Conservation (phyloP, 2,888 invertebrate species). For the Cheilosia scutellata region DNA sequence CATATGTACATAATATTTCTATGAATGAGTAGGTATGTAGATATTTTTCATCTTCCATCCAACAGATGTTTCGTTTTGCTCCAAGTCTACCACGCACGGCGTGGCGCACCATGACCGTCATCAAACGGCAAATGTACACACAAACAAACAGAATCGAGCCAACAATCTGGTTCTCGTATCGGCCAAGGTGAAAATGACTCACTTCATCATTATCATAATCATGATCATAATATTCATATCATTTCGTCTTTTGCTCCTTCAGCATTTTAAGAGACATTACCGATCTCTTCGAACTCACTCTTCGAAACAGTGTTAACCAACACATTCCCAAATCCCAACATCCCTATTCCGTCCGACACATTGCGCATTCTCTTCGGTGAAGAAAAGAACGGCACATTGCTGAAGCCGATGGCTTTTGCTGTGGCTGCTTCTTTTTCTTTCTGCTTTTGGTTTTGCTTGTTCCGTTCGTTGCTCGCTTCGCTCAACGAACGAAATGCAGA, state of each 20-base stretch:
- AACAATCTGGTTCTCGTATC: neutral
- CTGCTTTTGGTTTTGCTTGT: neutral
- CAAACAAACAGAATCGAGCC: neutral
- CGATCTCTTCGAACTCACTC: neutral
- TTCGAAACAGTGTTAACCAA: neutral
- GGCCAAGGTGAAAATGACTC: slow-evolving; percentile 44
- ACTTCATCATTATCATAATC: neutral
- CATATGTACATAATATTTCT: no score
- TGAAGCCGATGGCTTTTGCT: slow-evolving; percentile 61
- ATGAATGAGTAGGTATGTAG: neutral
- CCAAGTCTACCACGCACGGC: slow-evolving; percentile 26
- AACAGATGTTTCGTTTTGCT: slow-evolving; percentile 43
- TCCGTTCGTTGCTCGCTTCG: slow-evolving; percentile 21
- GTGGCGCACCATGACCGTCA: neutral
- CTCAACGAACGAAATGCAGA: slow-evolving; percentile 48
- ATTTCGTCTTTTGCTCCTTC: neutral
- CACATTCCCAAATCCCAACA: neutral
- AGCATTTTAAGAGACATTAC: slow-evolving; percentile 4
- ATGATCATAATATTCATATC: no score
- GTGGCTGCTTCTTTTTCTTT: neutral
- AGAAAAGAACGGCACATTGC: slow-evolving; percentile 57
- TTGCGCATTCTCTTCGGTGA: slow-evolving; percentile 54
- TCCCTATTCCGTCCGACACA: neutral
- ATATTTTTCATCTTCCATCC: neutral
- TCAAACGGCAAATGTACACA: slow-evolving; percentile 37